Base-by-base conservation (phyloP, 2,888 invertebrate species). In the Polydrusus cervinus region DNA sequence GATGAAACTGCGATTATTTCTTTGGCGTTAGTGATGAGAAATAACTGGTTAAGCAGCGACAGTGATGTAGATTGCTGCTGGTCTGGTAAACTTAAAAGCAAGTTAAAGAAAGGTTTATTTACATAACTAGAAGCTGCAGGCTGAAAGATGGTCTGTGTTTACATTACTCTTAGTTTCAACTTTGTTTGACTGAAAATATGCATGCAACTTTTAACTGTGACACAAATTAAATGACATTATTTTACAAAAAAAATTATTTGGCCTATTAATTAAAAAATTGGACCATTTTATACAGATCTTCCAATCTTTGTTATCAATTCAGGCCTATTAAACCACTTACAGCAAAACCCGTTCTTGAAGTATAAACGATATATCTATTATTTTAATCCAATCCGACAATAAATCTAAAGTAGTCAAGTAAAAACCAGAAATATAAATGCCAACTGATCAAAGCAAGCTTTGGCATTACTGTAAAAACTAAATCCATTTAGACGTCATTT, bases 401-500 rank as follows among this genome's bases (percentile, higher is more conserved):
- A 57, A 57, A 34, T 57, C 34, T 25, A 5, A 57, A 57, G 55
- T 57, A 57, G 55, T 57, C 55, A 34, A 30, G 14, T 34, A 57
- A 57, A 57, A 57, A 57, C 55, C 55, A 34, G 55, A 57, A 57
- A 34, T 57, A 57, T 34, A 57, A 34, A 57, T 34, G 34, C 14
- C 55, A 57, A 64, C 67, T 67, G 55, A 55, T 34, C 40, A 55
- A 16, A 67, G 55, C 34, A 34, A 34, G 18, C 20, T 18, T 61
- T 68, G n/a, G 47, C 45, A 60, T 60, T 43, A 49, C 60, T 40
- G 62, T 49, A 71, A 71, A 71, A 71, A 51, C 64, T 65, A 65
- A 71, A 75, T 75, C 66, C 71, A 30, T 71, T 75, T 75, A 70
- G 47, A 40, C 18, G 71, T 71, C 66, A 71, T 70, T 75, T 75